Conservation (phyloP, 2,888 invertebrate species). For the Trichopoda pennipes region DNA sequence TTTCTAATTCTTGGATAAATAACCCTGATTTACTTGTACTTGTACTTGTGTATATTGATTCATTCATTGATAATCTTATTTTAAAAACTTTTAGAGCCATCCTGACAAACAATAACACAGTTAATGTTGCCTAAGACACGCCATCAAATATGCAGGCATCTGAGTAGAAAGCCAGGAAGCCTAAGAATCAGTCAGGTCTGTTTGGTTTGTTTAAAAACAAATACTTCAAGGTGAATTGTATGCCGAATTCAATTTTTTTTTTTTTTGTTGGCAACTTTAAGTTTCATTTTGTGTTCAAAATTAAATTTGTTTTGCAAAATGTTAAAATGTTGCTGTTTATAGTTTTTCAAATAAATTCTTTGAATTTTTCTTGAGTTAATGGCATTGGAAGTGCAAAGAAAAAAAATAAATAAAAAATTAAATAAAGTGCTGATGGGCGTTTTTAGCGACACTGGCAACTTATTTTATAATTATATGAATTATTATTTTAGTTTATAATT, state of each 20-base stretch:
- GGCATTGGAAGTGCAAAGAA: no score
- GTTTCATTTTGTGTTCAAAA: conserved; percentile 32
- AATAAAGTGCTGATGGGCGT: no score
- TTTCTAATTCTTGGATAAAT: conserved; percentile 59
- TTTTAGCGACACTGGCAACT: no score
- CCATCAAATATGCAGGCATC: conserved; percentile 30
- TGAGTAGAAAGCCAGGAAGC: conserved; percentile 7
- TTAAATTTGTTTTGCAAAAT: conserved; percentile 41
- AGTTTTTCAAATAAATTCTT: conserved; percentile 28
- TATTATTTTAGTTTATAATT: no score
- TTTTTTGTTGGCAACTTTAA: background rate
- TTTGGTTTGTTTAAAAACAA: background rate
- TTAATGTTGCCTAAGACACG: conserved; percentile 30
- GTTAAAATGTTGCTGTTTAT: conserved; percentile 20
- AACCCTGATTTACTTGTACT: conserved; percentile 62
- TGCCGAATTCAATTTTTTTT: conserved; percentile 23
- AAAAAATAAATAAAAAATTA: no score
- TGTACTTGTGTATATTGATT: conserved; percentile 39
- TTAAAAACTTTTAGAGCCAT: conserved; percentile 61
- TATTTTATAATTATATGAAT: no score
- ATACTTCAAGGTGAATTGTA: conserved; percentile 52
- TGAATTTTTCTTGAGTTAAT: conserved; percentile 9
- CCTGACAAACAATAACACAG: conserved; percentile 50
- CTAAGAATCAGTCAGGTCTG: conserved; percentile 10
- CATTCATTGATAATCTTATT: conserved; percentile 64